Evolutionary conservation across 2,888 invertebrate species (phyloP), one percentile per base, ranked within the genome.

Genomic region (Drosophila meridionalis): DNA sequence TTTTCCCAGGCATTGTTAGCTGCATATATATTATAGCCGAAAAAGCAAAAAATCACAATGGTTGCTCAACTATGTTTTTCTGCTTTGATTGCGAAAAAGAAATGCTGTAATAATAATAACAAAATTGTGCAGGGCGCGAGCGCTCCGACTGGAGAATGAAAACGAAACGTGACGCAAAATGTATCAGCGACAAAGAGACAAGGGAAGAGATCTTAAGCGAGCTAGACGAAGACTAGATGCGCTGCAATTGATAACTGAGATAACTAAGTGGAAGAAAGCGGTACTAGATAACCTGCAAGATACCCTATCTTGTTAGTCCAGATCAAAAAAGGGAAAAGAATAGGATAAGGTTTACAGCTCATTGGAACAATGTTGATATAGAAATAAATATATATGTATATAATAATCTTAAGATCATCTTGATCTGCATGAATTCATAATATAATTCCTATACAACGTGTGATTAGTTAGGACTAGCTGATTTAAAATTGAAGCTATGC

Each of bases 151-250:
- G 78, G 73, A 79, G 80, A 84, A 84, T 84, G 86, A 84, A 89
- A 89, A 87, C 73, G 83, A 87, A 87, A 87, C 73, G 85, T 87
- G 87, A 87, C 87, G 87, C 89, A 88, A 84, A 52, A 82, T 59
- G 65, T 62, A 72, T 34, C 32, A 14, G 53, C 66, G 65, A 77
- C 77, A 80, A 70, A 30, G 52, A 47, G 56, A 66, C 28, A 59
- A 70, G 36, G 36, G 63, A 43, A 56, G 47, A 20, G 47, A 20
- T 8, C 6, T 9, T 26, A 52, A 30, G 11, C 6, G 40, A 14
- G 43, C 14, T 53, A 48, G 36, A 38, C 76, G 73, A 77, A 28
- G 4, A 2, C 28, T 7, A 6, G 11, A 60, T 77, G n/a, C 76
- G 38, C 76, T 76, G 32, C 38, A 9, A 36, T 9, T 12, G 47